Evolutionary conservation across 2,113 vertebrate species (phyloP), one percentile per base, ranked within the genome.

Genomic region (Furnarius figulus): DNA sequence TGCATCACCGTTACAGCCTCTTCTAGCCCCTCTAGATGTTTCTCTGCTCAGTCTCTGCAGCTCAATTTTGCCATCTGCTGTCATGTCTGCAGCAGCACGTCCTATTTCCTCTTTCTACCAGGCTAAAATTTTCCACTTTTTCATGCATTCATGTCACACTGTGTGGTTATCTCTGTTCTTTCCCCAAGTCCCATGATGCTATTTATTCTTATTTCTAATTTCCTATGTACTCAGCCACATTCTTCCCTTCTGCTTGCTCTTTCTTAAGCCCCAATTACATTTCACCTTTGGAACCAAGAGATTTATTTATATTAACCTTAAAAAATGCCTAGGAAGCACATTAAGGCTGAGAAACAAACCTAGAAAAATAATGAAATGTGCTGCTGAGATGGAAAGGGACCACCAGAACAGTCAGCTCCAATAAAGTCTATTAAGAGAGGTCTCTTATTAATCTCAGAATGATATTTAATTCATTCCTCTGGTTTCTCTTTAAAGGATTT

Each of bases 41-140:
- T 44, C 71, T n/a, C 67, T 68, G 50, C 39, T 47, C 35, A 17
- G 27, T 31, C 73, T 92, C 46, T 52, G 62, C 25, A 85, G 87
- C 93, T 97, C 96, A 65, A 85, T 89, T 84, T 95, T 97, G 96
- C 94, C 97, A 96, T 86, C 97, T 97, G 89, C 95, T 96, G 95
- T 91, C 81, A 24, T 2, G 3, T 55, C 39, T 63, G 63, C 6
- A 1, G 91, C 87, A 95, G 18, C 67, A 85, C 24, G 0, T 63
- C 49, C 62, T 21, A 7, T 37, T 65, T 89, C 75, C 53, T 67
- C 52, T 80, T 75, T n/a, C 47, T 22, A 35, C 17, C 22, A 63
- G 30, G 53, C 65, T 53, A 65, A 87, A 94, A 74, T 87, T 83
- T 95, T 91, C 90, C 70, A 61, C 84, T 79, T 89, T 93, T 90